Conservation (phyloP, 2,888 invertebrate genomes). For the Elegia similella region DNA sequence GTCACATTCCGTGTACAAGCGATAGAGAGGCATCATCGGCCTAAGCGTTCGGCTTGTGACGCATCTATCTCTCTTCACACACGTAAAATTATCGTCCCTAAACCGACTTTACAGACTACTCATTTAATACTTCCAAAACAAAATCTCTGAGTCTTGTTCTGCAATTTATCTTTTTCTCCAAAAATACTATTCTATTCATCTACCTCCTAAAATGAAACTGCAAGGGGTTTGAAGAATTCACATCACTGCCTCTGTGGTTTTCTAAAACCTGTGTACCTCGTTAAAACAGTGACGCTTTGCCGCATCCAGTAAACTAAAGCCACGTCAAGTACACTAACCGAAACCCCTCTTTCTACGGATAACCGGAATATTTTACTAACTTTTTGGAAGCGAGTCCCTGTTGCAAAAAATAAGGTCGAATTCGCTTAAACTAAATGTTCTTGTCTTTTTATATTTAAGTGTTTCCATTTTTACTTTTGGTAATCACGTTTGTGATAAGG, state of each 20-base stretch:
- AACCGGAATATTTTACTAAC: constrained; percentile 14
- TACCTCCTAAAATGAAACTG: too few relatives aligned
- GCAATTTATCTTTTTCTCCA: too few relatives aligned
- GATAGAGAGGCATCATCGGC: too few relatives aligned
- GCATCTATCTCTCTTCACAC: too few relatives aligned
- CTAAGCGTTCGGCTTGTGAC: too few relatives aligned
- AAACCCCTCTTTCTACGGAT: constrained; percentile 15
- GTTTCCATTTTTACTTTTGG: not conserved
- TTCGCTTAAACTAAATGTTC: not conserved
- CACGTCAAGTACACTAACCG: constrained; percentile 20
- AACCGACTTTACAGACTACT: too few relatives aligned
- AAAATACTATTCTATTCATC: too few relatives aligned
- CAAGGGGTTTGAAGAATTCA: not conserved
- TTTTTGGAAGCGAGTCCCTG: constrained; percentile 5
- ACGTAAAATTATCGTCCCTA: too few relatives aligned
- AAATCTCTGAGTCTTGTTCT: too few relatives aligned
- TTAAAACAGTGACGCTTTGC: not conserved
- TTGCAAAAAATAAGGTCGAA: not conserved
- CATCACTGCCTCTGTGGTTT: not conserved
- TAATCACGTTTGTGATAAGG: constrained; percentile 1
- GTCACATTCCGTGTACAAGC: too few relatives aligned
- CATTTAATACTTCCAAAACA: too few relatives aligned
- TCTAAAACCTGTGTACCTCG: not conserved
- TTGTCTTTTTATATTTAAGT: not conserved
- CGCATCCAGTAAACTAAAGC: not conserved